These are phyloP conservation scores for Chrysoperla carnea DNA, from an alignment of 1,140 invertebrate species.

Conservation along the genomic window DNA sequence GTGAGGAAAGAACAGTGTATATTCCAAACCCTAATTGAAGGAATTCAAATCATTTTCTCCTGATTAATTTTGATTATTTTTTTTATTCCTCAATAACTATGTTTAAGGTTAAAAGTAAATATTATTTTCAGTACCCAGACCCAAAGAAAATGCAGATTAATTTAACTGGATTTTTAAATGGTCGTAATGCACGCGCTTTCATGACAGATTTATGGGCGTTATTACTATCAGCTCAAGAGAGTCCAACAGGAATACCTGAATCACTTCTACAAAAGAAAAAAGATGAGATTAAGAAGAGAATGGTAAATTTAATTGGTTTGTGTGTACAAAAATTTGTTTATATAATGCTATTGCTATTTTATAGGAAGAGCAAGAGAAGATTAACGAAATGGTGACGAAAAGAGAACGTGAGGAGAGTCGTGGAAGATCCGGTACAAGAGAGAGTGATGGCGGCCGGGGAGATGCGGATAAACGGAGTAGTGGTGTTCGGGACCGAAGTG, in stretches of 20 bases:
- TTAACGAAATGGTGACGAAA: slow-evolving; percentile 19
- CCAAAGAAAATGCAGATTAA: slow-evolving; percentile 99
- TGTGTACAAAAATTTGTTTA: slow-evolving; percentile 3
- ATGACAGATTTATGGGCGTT: slow-evolving; percentile 95
- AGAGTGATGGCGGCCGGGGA: slow-evolving; percentile 18
- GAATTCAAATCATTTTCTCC: no score
- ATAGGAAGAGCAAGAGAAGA: slow-evolving; percentile 54
- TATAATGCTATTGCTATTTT: slow-evolving; percentile 4
- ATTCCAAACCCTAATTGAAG: no score
- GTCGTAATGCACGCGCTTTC: slow-evolving; percentile 92
- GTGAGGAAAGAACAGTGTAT: no score
- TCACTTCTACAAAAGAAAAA: slow-evolving; percentile 89
- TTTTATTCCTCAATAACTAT: no score
- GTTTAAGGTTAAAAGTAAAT: no score
- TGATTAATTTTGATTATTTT: no score
- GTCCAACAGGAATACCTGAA: slow-evolving; percentile 83
- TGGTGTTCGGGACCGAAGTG: slow-evolving; percentile 26
- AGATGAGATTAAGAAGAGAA: slow-evolving; percentile 81
- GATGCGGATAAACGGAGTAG: slow-evolving; percentile 2
- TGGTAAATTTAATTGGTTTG: slow-evolving; percentile 29
- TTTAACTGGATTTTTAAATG: slow-evolving; percentile 95
- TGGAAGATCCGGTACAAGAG: slow-evolving; percentile 20
- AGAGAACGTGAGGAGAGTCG: slow-evolving; percentile 13
- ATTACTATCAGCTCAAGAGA: slow-evolving; percentile 87
- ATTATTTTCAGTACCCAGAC: slow-evolving; percentile 65